Evolutionary conservation across 2,113 vertebrate species (phyloP).

Genomic region (Brachyhypopomus occidentalis): DNA sequence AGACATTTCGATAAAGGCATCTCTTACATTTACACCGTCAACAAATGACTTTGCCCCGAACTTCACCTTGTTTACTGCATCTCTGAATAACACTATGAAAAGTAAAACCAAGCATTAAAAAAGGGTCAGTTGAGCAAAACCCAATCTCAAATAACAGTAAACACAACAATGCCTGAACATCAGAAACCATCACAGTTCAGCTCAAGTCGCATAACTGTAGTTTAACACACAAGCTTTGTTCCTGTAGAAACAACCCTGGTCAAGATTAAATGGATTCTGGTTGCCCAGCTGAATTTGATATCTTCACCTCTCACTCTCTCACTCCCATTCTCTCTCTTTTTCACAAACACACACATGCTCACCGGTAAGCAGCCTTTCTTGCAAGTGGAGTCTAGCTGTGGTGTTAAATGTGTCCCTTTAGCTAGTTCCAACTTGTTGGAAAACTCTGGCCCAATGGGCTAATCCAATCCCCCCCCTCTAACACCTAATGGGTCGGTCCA

Average conservation of each 20-base stretch:
- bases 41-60: neutral
- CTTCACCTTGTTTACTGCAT: constrained; percentile 19
- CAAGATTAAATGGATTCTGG: constrained; percentile 16
- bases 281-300: constrained; percentile 34
- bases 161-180: constrained; percentile 37
- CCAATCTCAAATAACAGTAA: constrained; percentile 35
- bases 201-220: constrained; percentile 30
- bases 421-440: constrained; percentile 77
- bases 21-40: constrained; percentile 11
- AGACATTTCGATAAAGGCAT: constrained; percentile 16
- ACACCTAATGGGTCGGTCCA: constrained; percentile 77
- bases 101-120: constrained; percentile 31
- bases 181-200: constrained; percentile 20
- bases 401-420: constrained; percentile 43
- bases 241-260: constrained; percentile 9
- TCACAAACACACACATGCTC: constrained; percentile 24
- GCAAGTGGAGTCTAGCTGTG: constrained; percentile 39
- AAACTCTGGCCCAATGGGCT: constrained; percentile 76
- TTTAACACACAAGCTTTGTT: constrained; percentile 42
- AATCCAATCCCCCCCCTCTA: constrained; percentile 51
- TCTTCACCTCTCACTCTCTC: constrained; percentile 6
- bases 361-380: constrained; percentile 22
- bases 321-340: constrained; percentile 8
- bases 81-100: constrained; percentile 25
- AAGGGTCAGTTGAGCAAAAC: constrained; percentile 37